phyloP scores from a whole-genome alignment of 1,140 invertebrate species.

The Drosophila subpulchrella region DNA sequence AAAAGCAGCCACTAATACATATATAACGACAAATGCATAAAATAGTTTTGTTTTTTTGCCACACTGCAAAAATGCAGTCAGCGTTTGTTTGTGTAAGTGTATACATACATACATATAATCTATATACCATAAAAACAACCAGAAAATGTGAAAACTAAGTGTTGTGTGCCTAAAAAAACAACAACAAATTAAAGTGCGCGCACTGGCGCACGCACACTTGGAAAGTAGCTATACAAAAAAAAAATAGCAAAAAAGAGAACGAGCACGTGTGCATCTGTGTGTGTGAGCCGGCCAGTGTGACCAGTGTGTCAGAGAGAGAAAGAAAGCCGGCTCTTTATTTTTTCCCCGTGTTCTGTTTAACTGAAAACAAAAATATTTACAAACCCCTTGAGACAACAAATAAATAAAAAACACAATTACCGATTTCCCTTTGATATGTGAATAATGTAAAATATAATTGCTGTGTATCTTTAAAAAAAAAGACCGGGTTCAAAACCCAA shows the following conservation, averaged over 20 bases:
- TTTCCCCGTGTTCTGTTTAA: constrained; percentile 4
- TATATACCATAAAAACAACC: constrained; percentile 1
- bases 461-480: not conserved
- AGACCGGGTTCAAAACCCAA: not conserved
- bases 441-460: not conserved
- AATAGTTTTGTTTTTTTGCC: constrained; percentile 35
- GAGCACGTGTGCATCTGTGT: constrained; percentile 5
- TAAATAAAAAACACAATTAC: not conserved
- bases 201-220: constrained; percentile 13
- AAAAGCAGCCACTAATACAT: constrained; percentile 18
- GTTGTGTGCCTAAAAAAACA: constrained; percentile 17
- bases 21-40: constrained; percentile 41
- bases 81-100: constrained; percentile 46
- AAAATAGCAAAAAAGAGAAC: not conserved
- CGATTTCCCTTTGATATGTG: not conserved
- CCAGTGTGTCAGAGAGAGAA: constrained; percentile 48
- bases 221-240: constrained; percentile 25
- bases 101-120: constrained; percentile 1
- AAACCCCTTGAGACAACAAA: not conserved
- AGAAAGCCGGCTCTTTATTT: constrained; percentile 14
- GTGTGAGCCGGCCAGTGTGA: constrained; percentile 55
- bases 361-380: not conserved
- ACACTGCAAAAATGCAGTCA: constrained; percentile 52
- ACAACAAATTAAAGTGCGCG: constrained; percentile 37
- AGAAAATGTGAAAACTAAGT: not conserved